Evolutionary conservation across 2,797 vertebrate genomes (phyloP).

Genomic region (Ctenochaetus hawaiiensis): DNA sequence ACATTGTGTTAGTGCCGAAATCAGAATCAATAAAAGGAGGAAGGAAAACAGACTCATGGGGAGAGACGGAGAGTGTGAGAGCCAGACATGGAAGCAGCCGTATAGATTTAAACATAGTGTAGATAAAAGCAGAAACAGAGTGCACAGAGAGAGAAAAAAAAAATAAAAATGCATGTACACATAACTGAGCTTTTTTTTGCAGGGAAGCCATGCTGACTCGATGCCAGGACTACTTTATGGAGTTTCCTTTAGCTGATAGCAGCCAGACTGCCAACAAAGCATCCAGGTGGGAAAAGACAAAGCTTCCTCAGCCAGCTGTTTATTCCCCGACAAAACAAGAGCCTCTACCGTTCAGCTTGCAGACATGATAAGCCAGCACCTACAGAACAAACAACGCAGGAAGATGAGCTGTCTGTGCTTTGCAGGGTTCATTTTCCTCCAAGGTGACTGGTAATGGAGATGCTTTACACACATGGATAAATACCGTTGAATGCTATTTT

Average conservation of each 20-base stretch:
- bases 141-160: constrained; percentile 3
- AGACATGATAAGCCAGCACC: constrained; percentile 20
- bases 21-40: constrained; percentile 69
- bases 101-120: constrained; percentile 18
- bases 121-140: constrained; percentile 37
- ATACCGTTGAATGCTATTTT: neutral
- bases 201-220: constrained; percentile 25
- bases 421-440: neutral
- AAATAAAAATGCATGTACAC: neutral
- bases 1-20: constrained; percentile 52
- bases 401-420: constrained; percentile 13
- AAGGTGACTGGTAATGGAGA: neutral
- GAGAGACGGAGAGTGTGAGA: constrained; percentile 19
- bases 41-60: constrained; percentile 57
- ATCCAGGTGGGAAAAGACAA: constrained; percentile 64
- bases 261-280: constrained; percentile 46
- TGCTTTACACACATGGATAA: neutral
- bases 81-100: constrained; percentile 28
- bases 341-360: constrained; percentile 33
- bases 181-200: constrained; percentile 18
- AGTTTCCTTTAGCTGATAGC: constrained; percentile 56
- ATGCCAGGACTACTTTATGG: constrained; percentile 43
- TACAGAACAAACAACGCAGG: constrained; percentile 32
- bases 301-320: constrained; percentile 56
- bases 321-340: constrained; percentile 34